A percentile compares a stretch with the other conserved stretches of the same genome.
Conservation (phyloP, 2,113 vertebrate species). For the Atherinomorus stipes region DNA sequence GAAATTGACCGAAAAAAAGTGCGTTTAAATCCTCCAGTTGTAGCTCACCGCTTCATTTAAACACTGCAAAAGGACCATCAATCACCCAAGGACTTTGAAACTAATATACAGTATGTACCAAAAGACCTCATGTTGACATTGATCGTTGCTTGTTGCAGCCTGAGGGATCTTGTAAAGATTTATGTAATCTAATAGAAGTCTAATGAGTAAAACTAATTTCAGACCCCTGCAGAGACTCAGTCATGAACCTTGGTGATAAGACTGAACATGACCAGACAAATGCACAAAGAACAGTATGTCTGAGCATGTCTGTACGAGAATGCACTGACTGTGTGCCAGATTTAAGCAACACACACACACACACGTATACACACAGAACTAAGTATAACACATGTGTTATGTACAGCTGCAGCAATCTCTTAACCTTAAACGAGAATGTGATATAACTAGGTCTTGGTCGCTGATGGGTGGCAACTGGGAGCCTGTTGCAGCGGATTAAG, state of each 20-base stretch:
- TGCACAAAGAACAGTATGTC: conserved; percentile 16
- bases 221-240: conserved; percentile 18
- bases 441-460: conserved; percentile 66
- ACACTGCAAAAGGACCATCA: conserved; percentile 10
- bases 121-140: background rate
- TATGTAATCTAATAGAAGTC: conserved; percentile 14
- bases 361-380: conserved; percentile 27
- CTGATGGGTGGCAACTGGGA: conserved; percentile 59
- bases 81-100: conserved; percentile 16
- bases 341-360: conserved; percentile 31
- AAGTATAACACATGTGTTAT: conserved; percentile 16
- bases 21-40: conserved; percentile 19
- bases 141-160: background rate
- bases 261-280: conserved; percentile 64
- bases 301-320: conserved; percentile 58
- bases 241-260: conserved; percentile 42
- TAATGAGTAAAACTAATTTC: conserved; percentile 34
- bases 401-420: conserved; percentile 13
- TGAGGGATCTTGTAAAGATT: background rate
- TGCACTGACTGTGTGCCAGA: conserved; percentile 17
- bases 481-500: conserved; percentile 71
- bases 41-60: conserved; percentile 24
- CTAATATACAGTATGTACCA: background rate
- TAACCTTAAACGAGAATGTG: conserved; percentile 45
- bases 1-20: conserved; percentile 16